phyloP scores from a whole-genome alignment of 1,140 invertebrate species.

The Triops cancriformis region DNA sequence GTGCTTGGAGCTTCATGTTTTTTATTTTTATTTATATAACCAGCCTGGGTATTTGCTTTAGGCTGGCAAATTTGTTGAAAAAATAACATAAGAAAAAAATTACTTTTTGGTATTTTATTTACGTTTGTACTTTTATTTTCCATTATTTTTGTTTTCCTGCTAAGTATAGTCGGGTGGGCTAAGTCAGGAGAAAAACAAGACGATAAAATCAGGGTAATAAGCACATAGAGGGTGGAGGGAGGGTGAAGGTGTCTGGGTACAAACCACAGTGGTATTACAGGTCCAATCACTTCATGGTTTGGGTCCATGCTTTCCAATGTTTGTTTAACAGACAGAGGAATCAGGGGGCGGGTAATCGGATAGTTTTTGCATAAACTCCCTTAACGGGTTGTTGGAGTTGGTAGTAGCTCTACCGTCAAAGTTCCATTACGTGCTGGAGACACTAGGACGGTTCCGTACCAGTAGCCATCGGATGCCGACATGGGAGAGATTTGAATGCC shows the following conservation, averaged over 20 bases:
- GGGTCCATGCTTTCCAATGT: neutral
- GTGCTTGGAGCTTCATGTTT: too few species aligned
- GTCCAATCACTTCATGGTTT: neutral
- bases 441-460: neutral
- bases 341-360: neutral
- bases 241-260: neutral
- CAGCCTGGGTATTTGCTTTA: too few species aligned
- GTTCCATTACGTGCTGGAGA: neutral
- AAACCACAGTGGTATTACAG: neutral
- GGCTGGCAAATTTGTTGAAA: too few species aligned
- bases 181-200: neutral
- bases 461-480: neutral
- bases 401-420: neutral
- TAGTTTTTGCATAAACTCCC: neutral
- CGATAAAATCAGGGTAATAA: neutral
- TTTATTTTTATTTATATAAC: too few species aligned
- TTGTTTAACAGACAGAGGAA: neutral
- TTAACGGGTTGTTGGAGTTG: neutral
- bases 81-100: too few species aligned
- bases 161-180: neutral
- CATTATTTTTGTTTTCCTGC: too few species aligned
- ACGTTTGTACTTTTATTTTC: too few species aligned
- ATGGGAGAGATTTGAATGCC: neutral
- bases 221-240: neutral
- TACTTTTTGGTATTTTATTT: too few species aligned